phyloP scores from a whole-genome alignment of 2,888 invertebrate species.

The Brassicogethes aeneus region DNA sequence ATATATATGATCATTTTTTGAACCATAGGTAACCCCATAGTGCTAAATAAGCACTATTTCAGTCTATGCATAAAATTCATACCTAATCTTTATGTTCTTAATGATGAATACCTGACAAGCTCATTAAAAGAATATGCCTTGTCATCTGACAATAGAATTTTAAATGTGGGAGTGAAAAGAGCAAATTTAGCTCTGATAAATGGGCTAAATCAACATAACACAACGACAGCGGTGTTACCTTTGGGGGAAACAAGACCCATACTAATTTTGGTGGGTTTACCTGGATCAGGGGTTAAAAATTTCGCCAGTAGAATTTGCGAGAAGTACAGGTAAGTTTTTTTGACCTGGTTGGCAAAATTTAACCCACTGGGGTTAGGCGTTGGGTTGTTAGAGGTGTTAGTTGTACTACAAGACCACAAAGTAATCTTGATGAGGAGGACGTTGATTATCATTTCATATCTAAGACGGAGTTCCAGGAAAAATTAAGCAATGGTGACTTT shows the following conservation, averaged over 20 bases:
- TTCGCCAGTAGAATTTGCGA: constrained; percentile 27
- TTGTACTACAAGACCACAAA: constrained; percentile 35
- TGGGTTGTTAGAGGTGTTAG: constrained; percentile 30
- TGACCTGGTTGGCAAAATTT: no score
- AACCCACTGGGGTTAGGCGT: no score
- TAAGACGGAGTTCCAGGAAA: constrained; percentile 18
- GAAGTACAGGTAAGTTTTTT: constrained; percentile 11
- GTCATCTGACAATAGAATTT: constrained; percentile 26
- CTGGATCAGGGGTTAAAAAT: constrained; percentile 31
- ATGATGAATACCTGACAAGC: constrained; percentile 3
- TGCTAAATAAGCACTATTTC: neutral
- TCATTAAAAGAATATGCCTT: constrained; percentile 8
- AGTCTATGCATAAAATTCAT: neutral
- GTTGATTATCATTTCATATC: constrained; percentile 36
- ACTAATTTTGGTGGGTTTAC: constrained; percentile 39
- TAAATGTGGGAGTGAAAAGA: constrained; percentile 15
- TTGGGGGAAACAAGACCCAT: constrained; percentile 34
- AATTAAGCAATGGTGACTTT: neutral
- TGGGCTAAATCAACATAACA: constrained; percentile 25
- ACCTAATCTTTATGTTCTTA: neutral
- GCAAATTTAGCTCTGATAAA: constrained; percentile 15
- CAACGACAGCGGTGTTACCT: constrained; percentile 23
- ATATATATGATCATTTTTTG: no score
- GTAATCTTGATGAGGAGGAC: constrained; percentile 25
- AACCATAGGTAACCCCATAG: neutral